phyloP scores from a whole-genome alignment of 2,797 vertebrate genomes.

The Pseudochaenichthys georgianus region DNA sequence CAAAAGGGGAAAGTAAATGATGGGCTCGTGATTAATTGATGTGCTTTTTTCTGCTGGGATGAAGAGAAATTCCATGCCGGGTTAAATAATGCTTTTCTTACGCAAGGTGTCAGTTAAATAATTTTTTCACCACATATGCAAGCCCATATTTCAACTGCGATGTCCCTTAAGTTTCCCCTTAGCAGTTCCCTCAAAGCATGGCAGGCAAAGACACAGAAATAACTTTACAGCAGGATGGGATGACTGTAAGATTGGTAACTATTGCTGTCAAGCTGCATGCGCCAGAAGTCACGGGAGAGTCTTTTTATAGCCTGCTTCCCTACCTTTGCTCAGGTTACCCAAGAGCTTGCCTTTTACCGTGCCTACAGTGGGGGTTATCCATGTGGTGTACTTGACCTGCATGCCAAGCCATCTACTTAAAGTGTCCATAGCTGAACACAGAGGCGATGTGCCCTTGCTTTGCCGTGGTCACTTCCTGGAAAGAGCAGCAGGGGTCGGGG shows the following conservation, averaged over 20 bases:
- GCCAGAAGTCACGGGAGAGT: constrained; percentile 49
- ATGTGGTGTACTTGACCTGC: constrained; percentile 85
- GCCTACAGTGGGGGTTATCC: constrained; percentile 83
- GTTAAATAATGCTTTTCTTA: constrained; percentile 12
- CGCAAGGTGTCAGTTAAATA: background rate
- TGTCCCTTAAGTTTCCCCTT: constrained; percentile 67
- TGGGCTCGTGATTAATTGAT: constrained; percentile 47
- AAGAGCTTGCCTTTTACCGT: constrained; percentile 85
- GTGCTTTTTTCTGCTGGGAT: constrained; percentile 62
- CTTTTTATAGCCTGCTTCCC: constrained; percentile 80
- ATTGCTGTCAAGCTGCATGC: constrained; percentile 62
- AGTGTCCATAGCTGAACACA: constrained; percentile 20
- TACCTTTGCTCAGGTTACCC: constrained; percentile 87
- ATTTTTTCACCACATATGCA: background rate
- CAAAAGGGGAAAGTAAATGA: constrained; percentile 45
- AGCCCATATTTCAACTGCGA: constrained; percentile 49
- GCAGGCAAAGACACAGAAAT: constrained; percentile 71
- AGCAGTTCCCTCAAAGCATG: constrained; percentile 71
- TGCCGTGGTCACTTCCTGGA: constrained; percentile 47
- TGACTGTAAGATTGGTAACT: constrained; percentile 79
- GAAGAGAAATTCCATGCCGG: constrained; percentile 18
- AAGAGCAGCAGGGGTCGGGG: constrained; percentile 43
- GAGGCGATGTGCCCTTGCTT: constrained; percentile 42
- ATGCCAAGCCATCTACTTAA: constrained; percentile 70
- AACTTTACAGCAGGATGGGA: constrained; percentile 74